These are phyloP conservation scores for Teinopalpus imperialis DNA, from an alignment of 2,888 invertebrate genomes.

Conservation along the genomic window DNA sequence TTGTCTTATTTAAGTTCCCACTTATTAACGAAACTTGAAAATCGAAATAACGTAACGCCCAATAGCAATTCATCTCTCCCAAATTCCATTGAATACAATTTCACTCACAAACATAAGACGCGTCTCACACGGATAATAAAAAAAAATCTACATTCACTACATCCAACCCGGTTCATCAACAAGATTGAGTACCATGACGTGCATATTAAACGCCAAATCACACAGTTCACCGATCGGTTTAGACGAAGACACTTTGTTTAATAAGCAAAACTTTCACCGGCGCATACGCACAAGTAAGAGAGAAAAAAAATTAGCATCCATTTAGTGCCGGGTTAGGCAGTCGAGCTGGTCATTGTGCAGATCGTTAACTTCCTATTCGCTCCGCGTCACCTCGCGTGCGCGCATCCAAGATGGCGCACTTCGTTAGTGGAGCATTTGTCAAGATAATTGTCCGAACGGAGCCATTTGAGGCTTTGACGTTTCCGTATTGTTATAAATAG, in stretches of 20 bases:
- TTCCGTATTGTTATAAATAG: conserved; percentile 61
- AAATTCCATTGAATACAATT: conserved; percentile 17
- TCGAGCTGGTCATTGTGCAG: conserved; percentile 43
- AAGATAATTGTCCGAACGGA: conserved; percentile 67
- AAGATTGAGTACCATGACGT: conserved; percentile 21
- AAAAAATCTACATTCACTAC: conserved; percentile 22
- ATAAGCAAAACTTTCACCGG: conserved; percentile 53
- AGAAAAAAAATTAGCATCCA: conserved; percentile 55
- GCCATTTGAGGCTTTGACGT: conserved; percentile 60
- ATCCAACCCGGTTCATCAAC: conserved; percentile 13
- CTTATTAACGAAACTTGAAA: not conserved
- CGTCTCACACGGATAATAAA: conserved; percentile 10
- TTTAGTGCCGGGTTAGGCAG: conserved; percentile 46
- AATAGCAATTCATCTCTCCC: conserved; percentile 27
- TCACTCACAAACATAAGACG: conserved; percentile 19
- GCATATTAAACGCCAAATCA: conserved; percentile 24
- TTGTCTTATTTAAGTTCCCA: no score
- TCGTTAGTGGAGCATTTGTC: conserved; percentile 75
- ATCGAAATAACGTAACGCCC: conserved; percentile 6
- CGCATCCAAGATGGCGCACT: conserved; percentile 54
- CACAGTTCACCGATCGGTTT: conserved; percentile 30
- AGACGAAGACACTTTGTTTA: conserved; percentile 40
- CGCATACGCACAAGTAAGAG: conserved; percentile 30
- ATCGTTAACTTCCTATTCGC: conserved; percentile 66
- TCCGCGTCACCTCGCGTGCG: conserved; percentile 51